These are phyloP conservation scores for Epinotia ramella DNA, from an alignment of 2,888 invertebrate species.

Conservation along the genomic window DNA sequence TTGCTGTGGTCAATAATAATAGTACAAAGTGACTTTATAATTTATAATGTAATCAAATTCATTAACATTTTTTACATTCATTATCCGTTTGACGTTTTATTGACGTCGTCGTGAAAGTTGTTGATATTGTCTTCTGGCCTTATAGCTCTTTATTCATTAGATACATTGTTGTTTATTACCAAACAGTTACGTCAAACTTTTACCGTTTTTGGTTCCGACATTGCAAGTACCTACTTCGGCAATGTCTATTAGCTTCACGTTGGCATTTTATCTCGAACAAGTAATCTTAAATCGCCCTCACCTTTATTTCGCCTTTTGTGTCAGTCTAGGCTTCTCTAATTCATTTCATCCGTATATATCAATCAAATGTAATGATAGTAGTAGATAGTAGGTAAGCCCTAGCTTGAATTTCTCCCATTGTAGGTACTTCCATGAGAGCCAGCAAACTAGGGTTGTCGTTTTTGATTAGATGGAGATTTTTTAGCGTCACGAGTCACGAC, in stretches of 20 bases:
- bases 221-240: constrained; percentile 45
- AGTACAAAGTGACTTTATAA: constrained; percentile 62
- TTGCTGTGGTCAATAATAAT: constrained; percentile 10
- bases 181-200: constrained; percentile 39
- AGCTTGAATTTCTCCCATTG: constrained; percentile 62
- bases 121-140: constrained; percentile 62
- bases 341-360: constrained; percentile 64
- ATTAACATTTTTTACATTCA: constrained; percentile 68
- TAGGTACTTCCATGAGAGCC: constrained; percentile 57
- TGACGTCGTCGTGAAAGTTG: constrained; percentile 71
- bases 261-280: constrained; percentile 61
- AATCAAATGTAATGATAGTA: constrained; percentile 59
- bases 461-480: not conserved
- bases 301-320: constrained; percentile 62
- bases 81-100: constrained; percentile 56
- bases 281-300: constrained; percentile 60
- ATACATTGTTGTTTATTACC: constrained; percentile 55
- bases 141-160: constrained; percentile 63
- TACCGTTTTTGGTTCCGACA: constrained; percentile 29
- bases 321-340: constrained; percentile 56
- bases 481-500: not conserved
- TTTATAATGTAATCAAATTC: constrained; percentile 73
- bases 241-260: constrained; percentile 63
- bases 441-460: constrained; percentile 34
- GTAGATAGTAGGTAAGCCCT: constrained; percentile 56